A percentile compares a stretch with the other conserved stretches of the same genome.
These are phyloP conservation scores for Watsonalla cultraria DNA, from an alignment of 2,888 invertebrate species.

Conservation along the genomic window DNA sequence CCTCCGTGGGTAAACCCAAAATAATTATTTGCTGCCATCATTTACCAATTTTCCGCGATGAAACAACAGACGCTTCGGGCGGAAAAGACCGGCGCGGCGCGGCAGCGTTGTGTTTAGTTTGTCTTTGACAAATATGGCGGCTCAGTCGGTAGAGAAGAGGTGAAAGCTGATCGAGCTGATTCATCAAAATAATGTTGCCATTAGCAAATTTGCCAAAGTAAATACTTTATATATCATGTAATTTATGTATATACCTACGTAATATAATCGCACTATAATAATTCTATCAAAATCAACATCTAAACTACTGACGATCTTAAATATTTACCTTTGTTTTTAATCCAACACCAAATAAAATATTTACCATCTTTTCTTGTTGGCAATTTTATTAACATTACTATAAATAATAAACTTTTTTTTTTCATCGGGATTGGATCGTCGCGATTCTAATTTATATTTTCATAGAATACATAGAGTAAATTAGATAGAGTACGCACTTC, in stretches of 20 bases:
- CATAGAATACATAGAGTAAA: too few species aligned
- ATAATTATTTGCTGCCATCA: conserved; percentile 95
- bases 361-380: too few species aligned
- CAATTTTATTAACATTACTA: too few species aligned
- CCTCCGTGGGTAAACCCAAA: conserved; percentile 96
- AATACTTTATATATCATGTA: too few species aligned
- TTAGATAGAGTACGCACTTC: too few species aligned
- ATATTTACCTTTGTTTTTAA: too few species aligned
- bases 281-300: neutral
- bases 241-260: too few species aligned
- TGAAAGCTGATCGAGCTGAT: neutral
- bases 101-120: conserved; percentile 37
- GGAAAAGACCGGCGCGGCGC: conserved; percentile 59
- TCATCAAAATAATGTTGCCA: neutral
- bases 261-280: neutral
- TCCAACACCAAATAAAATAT: too few species aligned
- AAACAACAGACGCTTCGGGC: conserved; percentile 67
- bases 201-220: neutral
- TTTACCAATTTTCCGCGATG: conserved; percentile 69
- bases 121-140: conserved; percentile 57
- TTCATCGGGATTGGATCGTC: too few species aligned
- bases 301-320: too few species aligned
- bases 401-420: too few species aligned
- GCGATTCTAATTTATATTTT: too few species aligned
- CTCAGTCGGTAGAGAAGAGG: neutral